Evolutionary conservation across 2,113 vertebrate species (phyloP), one percentile per base, ranked within the genome.

Genomic region (Larimichthys polyactis): DNA sequence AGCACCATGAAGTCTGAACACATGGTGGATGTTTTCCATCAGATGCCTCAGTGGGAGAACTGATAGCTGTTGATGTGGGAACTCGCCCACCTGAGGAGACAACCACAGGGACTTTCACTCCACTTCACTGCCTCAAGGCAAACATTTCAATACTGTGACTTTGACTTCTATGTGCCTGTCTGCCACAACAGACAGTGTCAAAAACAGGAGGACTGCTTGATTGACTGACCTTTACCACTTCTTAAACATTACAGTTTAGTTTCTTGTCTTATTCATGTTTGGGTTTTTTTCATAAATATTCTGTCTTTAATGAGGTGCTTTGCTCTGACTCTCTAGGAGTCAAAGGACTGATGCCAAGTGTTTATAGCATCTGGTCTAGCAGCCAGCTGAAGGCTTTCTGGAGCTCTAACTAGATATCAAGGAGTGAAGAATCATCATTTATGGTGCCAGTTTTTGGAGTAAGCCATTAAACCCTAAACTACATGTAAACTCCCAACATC

Each of bases 21-120:
- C 32, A 46, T 2, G 46, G 8, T 29, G 44, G 66, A 11, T 51
- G 67, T 57, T 57, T 57, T 24, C 3, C 32, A 43, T 58, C 36
- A 10, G 52, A 5, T n/a, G 36, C n/a, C 52, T 44, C 52, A 12
- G 52, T 22, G 4, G 69, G 36, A 57, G 52, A n/a, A 19, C 14
- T 6, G 69, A 27, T 52, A 58, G 69, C 36, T 46, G 67, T 17
- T 70, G 67, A 70, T 70, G 67, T 70, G 67, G 67, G 51, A 70
- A 55, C 49, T 40, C 5, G 7, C 11, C 70, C 55, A 29, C 55
- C 70, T 72, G 70, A 72, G 54, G 70, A 72, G 40, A 20, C 8
- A 6, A 22, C 11, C 11, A 2, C 60, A 3, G 36, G 7, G 36
- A 58, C 69, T 44, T 71, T 58, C 36, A 71, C 58, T 58, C 57